These are phyloP conservation scores for Saxidomus purpurata DNA, from an alignment of 1,140 invertebrate genomes.

Conservation along the genomic window DNA sequence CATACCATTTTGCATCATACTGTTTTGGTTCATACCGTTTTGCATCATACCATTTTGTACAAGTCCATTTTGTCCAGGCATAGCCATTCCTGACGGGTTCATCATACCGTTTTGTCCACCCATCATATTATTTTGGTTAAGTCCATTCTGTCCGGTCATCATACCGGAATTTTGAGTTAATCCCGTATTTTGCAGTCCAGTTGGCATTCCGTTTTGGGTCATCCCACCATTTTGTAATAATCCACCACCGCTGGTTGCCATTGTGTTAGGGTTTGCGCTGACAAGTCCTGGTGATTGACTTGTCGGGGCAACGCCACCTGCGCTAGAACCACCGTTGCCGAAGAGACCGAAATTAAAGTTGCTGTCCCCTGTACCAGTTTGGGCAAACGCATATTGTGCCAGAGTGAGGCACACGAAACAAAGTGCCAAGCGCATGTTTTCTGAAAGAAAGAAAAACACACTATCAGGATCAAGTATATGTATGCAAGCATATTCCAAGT, in stretches of 20 bases:
- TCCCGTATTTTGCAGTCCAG: slow-evolving; percentile 13
- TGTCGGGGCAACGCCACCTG: neutral
- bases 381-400: neutral
- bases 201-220: neutral
- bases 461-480: neutral
- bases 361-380: neutral
- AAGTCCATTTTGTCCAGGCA: neutral
- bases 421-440: neutral
- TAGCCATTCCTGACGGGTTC: neutral
- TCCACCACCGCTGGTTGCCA: neutral
- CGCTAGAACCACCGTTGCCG: neutral
- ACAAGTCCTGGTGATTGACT: neutral
- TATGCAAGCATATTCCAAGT: neutral
- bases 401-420: neutral
- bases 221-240: neutral
- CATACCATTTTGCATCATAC: neutral
- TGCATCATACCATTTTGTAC: slow-evolving; percentile 2
- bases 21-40: neutral
- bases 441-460: neutral
- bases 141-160: neutral
- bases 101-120: neutral
- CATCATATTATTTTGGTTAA: slow-evolving; percentile 18
- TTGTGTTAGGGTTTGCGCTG: neutral
- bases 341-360: neutral
- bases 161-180: neutral